phyloP scores from a whole-genome alignment of 1,140 invertebrate genomes.

The Zaprionus inermis region DNA sequence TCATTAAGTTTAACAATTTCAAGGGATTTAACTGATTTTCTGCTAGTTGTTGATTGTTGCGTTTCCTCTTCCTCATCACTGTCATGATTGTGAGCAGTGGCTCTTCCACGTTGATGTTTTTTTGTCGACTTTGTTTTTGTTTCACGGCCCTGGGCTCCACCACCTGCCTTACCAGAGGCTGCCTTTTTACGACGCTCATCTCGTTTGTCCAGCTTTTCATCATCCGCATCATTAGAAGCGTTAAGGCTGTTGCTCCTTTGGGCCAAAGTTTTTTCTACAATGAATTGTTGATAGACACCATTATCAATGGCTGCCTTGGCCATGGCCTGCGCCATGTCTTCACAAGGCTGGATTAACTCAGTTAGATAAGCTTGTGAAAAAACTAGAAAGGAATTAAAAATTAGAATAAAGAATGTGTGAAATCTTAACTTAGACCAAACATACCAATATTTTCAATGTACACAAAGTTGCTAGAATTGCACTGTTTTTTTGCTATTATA shows the following conservation, averaged over 20 bases:
- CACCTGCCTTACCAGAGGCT: slow-evolving; percentile 92
- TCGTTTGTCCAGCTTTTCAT: slow-evolving; percentile 89
- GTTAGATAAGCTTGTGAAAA: slow-evolving; percentile 89
- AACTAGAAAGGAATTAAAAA: slow-evolving; percentile 71
- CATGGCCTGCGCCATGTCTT: slow-evolving; percentile 88
- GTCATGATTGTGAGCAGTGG: slow-evolving; percentile 87
- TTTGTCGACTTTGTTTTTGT: slow-evolving; percentile 98
- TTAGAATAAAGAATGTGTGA: background rate
- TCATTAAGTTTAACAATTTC: slow-evolving; percentile 87
- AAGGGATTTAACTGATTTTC: slow-evolving; percentile 56
- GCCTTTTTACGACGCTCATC: slow-evolving; percentile 96
- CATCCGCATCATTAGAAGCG: slow-evolving; percentile 51
- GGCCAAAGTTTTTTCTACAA: slow-evolving; percentile 86
- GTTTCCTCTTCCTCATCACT: slow-evolving; percentile 86
- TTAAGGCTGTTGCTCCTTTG: slow-evolving; percentile 63
- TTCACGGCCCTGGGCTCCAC: slow-evolving; percentile 96
- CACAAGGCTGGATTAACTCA: slow-evolving; percentile 88
- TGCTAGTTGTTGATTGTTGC: slow-evolving; percentile 14
- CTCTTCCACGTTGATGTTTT: slow-evolving; percentile 87
- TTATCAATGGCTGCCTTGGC: slow-evolving; percentile 89
- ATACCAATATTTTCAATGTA: slow-evolving; percentile 86
- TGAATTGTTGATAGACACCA: slow-evolving; percentile 88
- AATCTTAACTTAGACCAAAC: slow-evolving; percentile 9
- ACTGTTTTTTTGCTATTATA: slow-evolving; percentile 86
- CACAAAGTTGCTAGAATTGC: slow-evolving; percentile 84